These are phyloP conservation scores for Zosterops hypoxanthus DNA, from an alignment of 2,113 vertebrate genomes.

Conservation along the genomic window DNA sequence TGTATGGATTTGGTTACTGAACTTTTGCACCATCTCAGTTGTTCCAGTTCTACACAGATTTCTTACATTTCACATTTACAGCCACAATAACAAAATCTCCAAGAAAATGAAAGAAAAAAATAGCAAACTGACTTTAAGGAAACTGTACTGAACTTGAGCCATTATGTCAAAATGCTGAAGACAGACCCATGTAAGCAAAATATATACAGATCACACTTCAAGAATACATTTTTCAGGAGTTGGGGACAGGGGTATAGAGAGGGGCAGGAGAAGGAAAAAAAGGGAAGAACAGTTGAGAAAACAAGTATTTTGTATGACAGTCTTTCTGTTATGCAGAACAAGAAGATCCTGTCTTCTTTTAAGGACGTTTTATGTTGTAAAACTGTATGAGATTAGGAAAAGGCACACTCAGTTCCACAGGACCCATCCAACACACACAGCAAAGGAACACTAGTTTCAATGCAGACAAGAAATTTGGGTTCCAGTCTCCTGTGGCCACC, in stretches of 20 bases:
- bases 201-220: background rate
- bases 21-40: background rate
- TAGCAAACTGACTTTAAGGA: background rate
- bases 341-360: background rate
- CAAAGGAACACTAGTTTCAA: background rate
- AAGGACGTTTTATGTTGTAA: background rate
- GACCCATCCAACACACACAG: background rate
- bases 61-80: background rate
- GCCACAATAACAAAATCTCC: background rate
- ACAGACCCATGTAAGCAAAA: background rate
- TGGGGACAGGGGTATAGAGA: background rate
- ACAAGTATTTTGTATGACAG: background rate
- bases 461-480: background rate
- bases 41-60: background rate
- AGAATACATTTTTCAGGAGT: background rate
- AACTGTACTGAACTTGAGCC: background rate
- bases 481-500: background rate
- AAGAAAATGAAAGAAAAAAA: background rate
- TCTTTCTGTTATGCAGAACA: background rate
- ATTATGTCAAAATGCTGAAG: background rate
- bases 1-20: background rate
- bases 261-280: no score
- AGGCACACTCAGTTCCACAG: background rate
- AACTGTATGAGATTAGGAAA: background rate
- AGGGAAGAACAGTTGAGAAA: background rate